Evolutionary conservation across 1,140 invertebrate species (phyloP), one percentile per base, ranked within the genome.

Genomic region (Drosophila kepulauana): DNA sequence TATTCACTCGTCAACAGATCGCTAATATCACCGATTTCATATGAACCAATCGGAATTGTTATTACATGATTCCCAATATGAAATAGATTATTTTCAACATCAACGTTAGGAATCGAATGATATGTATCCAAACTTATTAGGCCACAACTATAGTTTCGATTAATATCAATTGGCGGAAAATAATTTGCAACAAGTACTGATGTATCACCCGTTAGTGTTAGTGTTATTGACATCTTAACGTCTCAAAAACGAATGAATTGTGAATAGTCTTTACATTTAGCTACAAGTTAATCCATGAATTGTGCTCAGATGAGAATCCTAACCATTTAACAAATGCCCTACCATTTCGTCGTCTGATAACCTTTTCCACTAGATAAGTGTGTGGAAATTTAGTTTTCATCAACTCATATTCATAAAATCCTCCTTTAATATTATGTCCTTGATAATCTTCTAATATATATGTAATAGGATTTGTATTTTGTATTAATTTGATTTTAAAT

Each of bases 401-500:
- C 8, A 49, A 11, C 10, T 49, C 16, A 10, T 49, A 20, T 49
- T 93, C 41, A 94, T 16, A 5, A 93, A 92, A 30, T 91, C 46
- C 8, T 25, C 20, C 20, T 28, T 49, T 10, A 25, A 49, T 49
- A 10, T 3, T 8, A 25, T 49, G 15, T 25, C 20, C 48, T 25
- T 49, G 1, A 20, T 25, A 49, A 25, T 49, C 48, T 49, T 49
- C 48, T 49, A 49, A 25, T 20, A 49, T 25, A 49, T 49, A 49
- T 10, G 20, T 49, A 1, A 25, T 49, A 25, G 20, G 20, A 49
- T 49, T 25, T 3, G 7, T n/a, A 10, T 49, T 25, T 49, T 28
- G 15, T 90, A 90, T 89, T 89, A 94, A 16, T 92, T 91, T 80
- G 78, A 93, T 87, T 93, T 94, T 56, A 87, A 91, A 79, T 93